A percentile compares a stretch with the other conserved stretches of the same genome.
Conservation (phyloP, 1,140 invertebrate species). For the Zeugodacus cucurbitae region DNA sequence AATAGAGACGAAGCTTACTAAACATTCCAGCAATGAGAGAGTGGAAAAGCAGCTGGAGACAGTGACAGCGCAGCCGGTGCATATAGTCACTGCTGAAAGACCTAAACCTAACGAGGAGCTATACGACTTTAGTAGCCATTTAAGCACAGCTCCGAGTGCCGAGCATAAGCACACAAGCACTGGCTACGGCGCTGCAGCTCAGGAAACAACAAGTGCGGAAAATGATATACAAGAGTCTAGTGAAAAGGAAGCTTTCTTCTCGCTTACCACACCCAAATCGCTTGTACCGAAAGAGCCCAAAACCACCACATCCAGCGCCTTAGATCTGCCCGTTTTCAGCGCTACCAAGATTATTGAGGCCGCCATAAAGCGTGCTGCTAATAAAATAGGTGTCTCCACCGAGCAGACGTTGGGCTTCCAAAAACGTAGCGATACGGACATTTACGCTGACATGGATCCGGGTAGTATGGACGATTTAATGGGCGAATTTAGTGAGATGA, state of each 20-base stretch:
- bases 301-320: conserved; percentile 55
- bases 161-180: not conserved
- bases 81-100: conserved; percentile 38
- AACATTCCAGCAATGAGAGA: not conserved
- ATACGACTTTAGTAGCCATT: not conserved
- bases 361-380: conserved; percentile 60
- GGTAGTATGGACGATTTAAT: conserved; percentile 50
- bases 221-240: conserved; percentile 14
- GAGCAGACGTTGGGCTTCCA: conserved; percentile 55
- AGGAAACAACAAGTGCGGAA: not conserved
- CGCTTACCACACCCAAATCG: conserved; percentile 56
- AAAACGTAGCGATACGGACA: conserved; percentile 57
- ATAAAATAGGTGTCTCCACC: conserved; percentile 59
- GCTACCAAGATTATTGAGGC: conserved; percentile 63
- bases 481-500: conserved; percentile 61
- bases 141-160: not conserved
- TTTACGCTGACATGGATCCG: conserved; percentile 42
- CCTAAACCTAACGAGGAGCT: not conserved
- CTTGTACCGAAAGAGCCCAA: conserved; percentile 44
- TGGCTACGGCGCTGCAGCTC: not conserved
- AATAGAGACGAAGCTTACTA: conserved; percentile 53
- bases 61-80: not conserved
- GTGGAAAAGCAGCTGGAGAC: conserved; percentile 43
- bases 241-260: conserved; percentile 56
- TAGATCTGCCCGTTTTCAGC: conserved; percentile 59